Percentiles rank a stretch among this genome's conserved stretches.
These are phyloP conservation scores for Nothobranchius kuhntae DNA, from an alignment of 2,113 vertebrate genomes.

Conservation along the genomic window DNA sequence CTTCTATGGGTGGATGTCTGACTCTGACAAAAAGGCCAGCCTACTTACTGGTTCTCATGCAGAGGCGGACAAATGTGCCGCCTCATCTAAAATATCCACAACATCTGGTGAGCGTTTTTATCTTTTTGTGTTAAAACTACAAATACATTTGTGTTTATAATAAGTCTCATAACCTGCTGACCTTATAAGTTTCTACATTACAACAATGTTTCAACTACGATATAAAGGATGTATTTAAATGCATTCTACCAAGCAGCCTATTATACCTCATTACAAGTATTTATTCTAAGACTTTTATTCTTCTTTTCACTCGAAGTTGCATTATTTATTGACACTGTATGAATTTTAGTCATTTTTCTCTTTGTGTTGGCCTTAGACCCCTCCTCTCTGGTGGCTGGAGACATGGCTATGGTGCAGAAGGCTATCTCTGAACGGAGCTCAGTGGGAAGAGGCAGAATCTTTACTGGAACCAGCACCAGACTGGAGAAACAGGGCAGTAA, in stretches of 20 bases:
- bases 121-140: neutral
- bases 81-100: conserved; percentile 28
- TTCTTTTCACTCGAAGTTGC: neutral
- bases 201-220: no score
- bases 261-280: no score
- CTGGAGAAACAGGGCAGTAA: conserved; percentile 46
- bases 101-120: conserved; percentile 52
- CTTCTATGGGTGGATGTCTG: conserved; percentile 86
- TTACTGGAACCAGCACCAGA: conserved; percentile 48
- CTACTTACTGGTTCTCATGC: conserved; percentile 24
- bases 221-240: no score
- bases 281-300: neutral
- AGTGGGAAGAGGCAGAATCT: conserved; percentile 55
- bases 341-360: neutral
- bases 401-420: conserved; percentile 66
- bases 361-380: conserved; percentile 29
- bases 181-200: no score
- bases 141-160: no score
- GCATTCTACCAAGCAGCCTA: no score
- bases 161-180: no score
- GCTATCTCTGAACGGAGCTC: conserved; percentile 56
- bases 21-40: conserved; percentile 41
- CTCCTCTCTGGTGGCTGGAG: conserved; percentile 67
- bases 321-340: neutral
- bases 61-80: conserved; percentile 17